Evolutionary conservation across 2,888 invertebrate species (phyloP).

Genomic region (Plebejus argus): DNA sequence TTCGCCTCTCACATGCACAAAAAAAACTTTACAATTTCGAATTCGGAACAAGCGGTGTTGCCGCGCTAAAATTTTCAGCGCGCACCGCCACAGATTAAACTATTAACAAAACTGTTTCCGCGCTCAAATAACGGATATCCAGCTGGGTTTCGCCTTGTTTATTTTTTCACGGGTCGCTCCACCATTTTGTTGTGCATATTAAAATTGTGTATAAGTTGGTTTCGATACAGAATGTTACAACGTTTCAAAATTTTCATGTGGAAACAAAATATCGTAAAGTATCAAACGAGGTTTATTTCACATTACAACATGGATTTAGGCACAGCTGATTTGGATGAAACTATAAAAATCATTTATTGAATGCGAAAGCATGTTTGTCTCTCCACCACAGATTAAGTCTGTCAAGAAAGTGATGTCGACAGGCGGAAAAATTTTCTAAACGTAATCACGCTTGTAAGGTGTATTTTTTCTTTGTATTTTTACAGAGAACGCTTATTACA

Average conservation of each 20-base stretch:
- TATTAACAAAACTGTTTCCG: constrained; percentile 64
- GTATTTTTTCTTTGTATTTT: too few relatives aligned
- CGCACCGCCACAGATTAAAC: constrained; percentile 70
- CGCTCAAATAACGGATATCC: constrained; percentile 28
- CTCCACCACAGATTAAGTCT: too few relatives aligned
- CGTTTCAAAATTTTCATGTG: background rate
- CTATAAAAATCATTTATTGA: too few relatives aligned
- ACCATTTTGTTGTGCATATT: constrained; percentile 23
- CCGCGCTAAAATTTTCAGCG: constrained; percentile 63
- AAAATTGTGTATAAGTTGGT: background rate
- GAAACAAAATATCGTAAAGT: background rate
- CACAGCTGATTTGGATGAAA: too few relatives aligned
- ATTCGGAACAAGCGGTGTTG: constrained; percentile 19
- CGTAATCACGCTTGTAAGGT: too few relatives aligned
- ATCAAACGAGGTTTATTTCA: background rate
- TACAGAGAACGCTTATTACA: too few relatives aligned
- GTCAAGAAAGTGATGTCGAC: too few relatives aligned
- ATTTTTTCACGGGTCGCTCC: constrained; percentile 3
- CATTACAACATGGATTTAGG: too few relatives aligned
- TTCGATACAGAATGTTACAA: background rate
- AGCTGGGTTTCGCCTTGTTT: constrained; percentile 7
- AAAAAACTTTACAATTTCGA: constrained; percentile 5
- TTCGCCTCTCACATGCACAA: background rate
- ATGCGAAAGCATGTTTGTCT: too few relatives aligned
- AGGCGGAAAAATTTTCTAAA: too few relatives aligned